A percentile compares a stretch with the other conserved stretches of the same genome.
These are phyloP conservation scores for Pseudomyrmex cubaensis DNA, from an alignment of 1,140 invertebrate genomes.

Conservation along the genomic window DNA sequence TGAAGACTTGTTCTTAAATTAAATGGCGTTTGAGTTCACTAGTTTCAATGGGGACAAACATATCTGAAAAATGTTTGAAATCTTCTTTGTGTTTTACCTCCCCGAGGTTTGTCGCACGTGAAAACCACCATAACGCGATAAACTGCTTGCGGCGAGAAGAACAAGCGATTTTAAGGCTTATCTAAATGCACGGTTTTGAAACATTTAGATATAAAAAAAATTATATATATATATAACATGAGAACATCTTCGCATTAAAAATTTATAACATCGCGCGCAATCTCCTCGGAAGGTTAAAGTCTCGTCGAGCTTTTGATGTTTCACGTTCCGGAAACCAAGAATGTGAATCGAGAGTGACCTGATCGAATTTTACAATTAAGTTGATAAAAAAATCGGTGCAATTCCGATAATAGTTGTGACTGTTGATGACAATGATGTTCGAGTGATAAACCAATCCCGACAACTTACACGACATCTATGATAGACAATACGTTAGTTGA, in stretches of 20 bases:
- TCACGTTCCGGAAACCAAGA: constrained; percentile 13
- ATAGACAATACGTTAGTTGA: constrained; percentile 45
- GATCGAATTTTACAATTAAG: constrained; percentile 40
- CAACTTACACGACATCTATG: neutral
- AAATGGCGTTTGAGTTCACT: too few species aligned
- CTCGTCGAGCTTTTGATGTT: constrained; percentile 22
- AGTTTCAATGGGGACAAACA: neutral
- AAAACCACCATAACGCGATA: neutral
- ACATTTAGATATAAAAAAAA: too few species aligned
- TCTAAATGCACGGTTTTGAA: too few species aligned
- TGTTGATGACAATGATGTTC: neutral
- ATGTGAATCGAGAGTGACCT: constrained; percentile 8
- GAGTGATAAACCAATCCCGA: constrained; percentile 8
- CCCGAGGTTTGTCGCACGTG: neutral
- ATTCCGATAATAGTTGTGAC: constrained; percentile 20
- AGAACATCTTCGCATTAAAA: neutral
- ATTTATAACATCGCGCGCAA: neutral
- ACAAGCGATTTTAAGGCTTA: too few species aligned
- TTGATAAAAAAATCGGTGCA: neutral
- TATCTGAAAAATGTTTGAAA: neutral
- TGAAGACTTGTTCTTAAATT: neutral
- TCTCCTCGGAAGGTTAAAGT: neutral
- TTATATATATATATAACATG: too few species aligned
- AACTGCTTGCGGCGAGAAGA: neutral
- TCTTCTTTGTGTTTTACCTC: neutral